Evolutionary conservation across 2,888 invertebrate genomes (phyloP), one percentile per base, ranked within the genome.

Genomic region (Drosophila lutescens): DNA sequence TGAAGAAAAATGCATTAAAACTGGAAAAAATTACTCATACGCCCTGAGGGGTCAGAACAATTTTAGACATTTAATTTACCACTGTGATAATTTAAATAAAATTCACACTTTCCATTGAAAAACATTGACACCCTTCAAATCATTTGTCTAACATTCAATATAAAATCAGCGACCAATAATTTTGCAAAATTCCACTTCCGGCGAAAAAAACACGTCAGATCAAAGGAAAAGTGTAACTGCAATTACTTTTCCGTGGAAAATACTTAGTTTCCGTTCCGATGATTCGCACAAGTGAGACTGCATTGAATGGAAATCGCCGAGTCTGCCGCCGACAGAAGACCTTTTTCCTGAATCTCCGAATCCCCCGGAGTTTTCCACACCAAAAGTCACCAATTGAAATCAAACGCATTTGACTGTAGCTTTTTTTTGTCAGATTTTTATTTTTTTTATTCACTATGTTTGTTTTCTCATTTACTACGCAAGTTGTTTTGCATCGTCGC

Each of bases 401-500:
- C 46, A 82, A 87, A 89, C 88, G 70, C 89, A 77, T 54, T 75
- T 72, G 58, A 43, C 51, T 72, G 67, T 63, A 56, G 70, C 67
- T 59, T 78, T 80, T 70, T 78, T 78, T 75, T 76, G 71, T 83
- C 66, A 76, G 77, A 89, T 85, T 86, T 89, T 87, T 88, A 80
- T 86, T 83, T 80, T 76, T 82, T 82, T 76, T 89, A 88, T 88
- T 86, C 69, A 89, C 86, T 80, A 74, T 89, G 77, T 80, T 88
- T 72, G 71, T 78, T 63, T 80, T 86, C 38, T 83, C 89, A 83
- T 89, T 83, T 79, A 89, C 83, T 83, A 83, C 89, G 83, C 83
- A 87, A 83, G 89, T 81, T 70, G 73, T 76, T 75, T 76, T 86
- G 86, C 88, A 85, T 82, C 61, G 47, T 73, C 68, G 75, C 76